Base-by-base conservation (phyloP, 2,888 invertebrate genomes). In the Peribatodes rhomboidaria region DNA sequence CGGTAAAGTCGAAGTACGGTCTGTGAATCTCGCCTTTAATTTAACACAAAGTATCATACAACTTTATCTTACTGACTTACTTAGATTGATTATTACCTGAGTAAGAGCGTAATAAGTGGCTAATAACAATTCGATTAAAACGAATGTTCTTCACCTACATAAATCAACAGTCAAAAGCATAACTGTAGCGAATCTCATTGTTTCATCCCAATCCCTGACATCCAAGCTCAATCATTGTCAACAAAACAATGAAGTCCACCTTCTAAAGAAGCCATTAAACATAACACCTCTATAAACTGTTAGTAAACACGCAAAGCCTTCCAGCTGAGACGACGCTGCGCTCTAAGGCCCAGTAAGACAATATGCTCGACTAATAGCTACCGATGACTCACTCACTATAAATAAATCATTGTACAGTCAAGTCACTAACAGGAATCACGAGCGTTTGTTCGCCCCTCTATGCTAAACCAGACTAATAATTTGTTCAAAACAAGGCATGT, bases 391-490 rank as follows among this genome's bases (percentile, higher is more conserved):
- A 90, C 78, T 77, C 72, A 79, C 86, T 80, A 88, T 87, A 89
- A 87, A 92, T 92, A 91, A 87, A 90, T 92, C 89, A 90, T 87
- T 90, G 88, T 87, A 78, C 74, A 78, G 56, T 39, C 46, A 84
- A 79, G 76, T 78, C 81, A 80, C 87, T 92, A 84, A 88, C 88
- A 87, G 81, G 92, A 91, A 93, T 92, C 85, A 90, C 85, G 84
- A 87, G 77, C 83, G 67, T 88, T 93, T 92, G 90, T 92, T 77
- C 69, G 70, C 69, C 69, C 83, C 79, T 89, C 85, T 92, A 87
- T 91, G 84, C 84, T 81, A 90, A 92, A 93, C 93, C 93, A 93
- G 88, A 92, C 84, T 92, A 89, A 92, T 93, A 89, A 93, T 92
- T 92, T 86, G 89, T 89, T 79, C 84, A 89, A 90, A 91, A 93